A percentile compares a stretch with the other conserved stretches of the same genome.
Conservation (phyloP, 2,888 invertebrate species). For the Acleris literana region DNA sequence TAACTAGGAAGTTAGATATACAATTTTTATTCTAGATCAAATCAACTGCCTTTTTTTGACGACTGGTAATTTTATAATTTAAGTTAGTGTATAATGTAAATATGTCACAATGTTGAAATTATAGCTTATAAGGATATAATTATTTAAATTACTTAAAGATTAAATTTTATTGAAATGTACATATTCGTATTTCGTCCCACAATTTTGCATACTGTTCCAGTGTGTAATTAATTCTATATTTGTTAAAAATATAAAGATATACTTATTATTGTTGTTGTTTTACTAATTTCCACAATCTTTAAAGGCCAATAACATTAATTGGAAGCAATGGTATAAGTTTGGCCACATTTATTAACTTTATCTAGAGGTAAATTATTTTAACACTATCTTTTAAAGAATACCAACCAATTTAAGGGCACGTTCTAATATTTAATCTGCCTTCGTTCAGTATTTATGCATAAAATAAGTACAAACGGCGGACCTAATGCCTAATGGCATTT, state of each 20-base stretch:
- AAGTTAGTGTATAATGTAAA: conserved; percentile 56
- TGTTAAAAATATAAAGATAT: conserved; percentile 82
- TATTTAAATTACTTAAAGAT: conserved; percentile 58
- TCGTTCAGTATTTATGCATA: no score
- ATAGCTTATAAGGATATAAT: conserved; percentile 50
- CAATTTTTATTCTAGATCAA: conserved; percentile 42
- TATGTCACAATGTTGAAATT: conserved; percentile 46
- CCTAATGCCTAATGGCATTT: no score
- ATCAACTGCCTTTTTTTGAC: conserved; percentile 72
- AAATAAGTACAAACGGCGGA: no score
- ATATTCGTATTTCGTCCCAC: conserved; percentile 66
- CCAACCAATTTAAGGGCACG: no score
- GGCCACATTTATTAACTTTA: no score
- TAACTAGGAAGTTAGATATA: conserved; percentile 40
- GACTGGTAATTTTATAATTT: conserved; percentile 66
- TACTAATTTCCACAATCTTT: conserved; percentile 35
- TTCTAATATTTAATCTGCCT: no score
- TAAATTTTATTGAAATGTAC: conserved; percentile 70
- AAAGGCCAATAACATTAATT: not conserved
- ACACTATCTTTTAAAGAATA: no score
- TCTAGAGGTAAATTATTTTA: no score
- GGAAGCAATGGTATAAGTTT: no score
- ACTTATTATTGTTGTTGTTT: conserved; percentile 49
- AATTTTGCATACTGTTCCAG: conserved; percentile 64
- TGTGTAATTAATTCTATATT: conserved; percentile 77